A percentile compares a stretch with the other conserved stretches of the same genome.
Evolutionary conservation across 2,888 invertebrate species (phyloP).

Genomic region (Melikaiella ostensackeni): DNA sequence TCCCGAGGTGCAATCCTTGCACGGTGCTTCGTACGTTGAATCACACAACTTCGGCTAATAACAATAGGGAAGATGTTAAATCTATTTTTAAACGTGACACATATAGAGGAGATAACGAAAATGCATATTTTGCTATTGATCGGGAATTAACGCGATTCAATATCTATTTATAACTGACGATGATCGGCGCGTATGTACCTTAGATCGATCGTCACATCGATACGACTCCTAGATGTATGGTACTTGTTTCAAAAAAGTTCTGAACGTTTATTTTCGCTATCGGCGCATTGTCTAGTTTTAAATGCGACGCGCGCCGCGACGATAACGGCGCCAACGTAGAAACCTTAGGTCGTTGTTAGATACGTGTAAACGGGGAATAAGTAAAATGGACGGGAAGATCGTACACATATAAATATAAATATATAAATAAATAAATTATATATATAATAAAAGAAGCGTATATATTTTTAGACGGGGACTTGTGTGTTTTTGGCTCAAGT

Average conservation of each 20-base stretch:
- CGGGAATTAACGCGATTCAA: constrained; percentile 54
- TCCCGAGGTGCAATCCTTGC: constrained; percentile 39
- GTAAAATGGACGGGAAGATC: constrained; percentile 52
- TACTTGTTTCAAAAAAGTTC: constrained; percentile 62
- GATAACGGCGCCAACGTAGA: constrained; percentile 46
- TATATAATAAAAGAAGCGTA: constrained; percentile 57
- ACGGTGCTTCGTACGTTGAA: constrained; percentile 55
- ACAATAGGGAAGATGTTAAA: constrained; percentile 74
- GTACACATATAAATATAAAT: constrained; percentile 50
- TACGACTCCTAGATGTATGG: constrained; percentile 73
- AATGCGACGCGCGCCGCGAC: constrained; percentile 50
- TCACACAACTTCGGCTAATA: constrained; percentile 68
- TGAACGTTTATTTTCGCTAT: constrained; percentile 70
- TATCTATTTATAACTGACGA: constrained; percentile 51
- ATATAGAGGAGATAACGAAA: constrained; percentile 58
- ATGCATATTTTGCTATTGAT: constrained; percentile 74
- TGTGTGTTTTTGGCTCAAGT: constrained; percentile 62
- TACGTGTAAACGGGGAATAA: constrained; percentile 58
- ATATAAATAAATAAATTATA: constrained; percentile 53
- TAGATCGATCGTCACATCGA: constrained; percentile 75
- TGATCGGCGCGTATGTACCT: constrained; percentile 75
- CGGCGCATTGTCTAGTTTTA: constrained; percentile 62
- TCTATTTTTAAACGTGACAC: constrained; percentile 75
- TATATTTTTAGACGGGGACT: constrained; percentile 69
- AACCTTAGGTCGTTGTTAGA: constrained; percentile 54